Base-by-base conservation (phyloP, 2,113 vertebrate species). In the Sialia sialis region DNA sequence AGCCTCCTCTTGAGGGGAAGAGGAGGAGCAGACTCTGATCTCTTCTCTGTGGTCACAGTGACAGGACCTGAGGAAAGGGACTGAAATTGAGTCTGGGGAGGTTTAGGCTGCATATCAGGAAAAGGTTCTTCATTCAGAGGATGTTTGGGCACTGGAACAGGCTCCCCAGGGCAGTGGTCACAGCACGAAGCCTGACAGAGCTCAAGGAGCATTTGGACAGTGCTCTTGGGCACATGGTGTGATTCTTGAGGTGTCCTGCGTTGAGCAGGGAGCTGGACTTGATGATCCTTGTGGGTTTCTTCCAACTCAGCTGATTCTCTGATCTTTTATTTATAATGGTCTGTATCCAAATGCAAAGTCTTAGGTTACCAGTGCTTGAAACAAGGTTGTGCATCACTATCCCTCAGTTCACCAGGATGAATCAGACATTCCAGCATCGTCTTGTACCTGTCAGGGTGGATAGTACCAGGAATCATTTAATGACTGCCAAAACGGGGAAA, bases 171-270 rank as follows among this genome's bases (percentile, higher is more conserved):
- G 17, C 6, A 36, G 22, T 16, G 54, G 11, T 51, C 72, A 43
- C 14, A 86, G 6, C 26, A 44, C 17, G 27, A 76, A 63, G 3
- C 3, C 36, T 43, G 52, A 14, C 16, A 59, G 52, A 76, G 11
- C 1, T 32, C 38, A 18, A 22, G 7, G 22, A 52, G 11, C 0
- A 0, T 59, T 59, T 59, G 18, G 3, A 44, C 21, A 60, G 0
- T 1, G 1, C 21, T 44, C 44, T 27, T 0, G 0, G 17, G 32
- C 1, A 1, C 26, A 2, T 1, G 21, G 36, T 67, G 26, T 36
- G 32, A 43, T 11, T 43, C 13, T 4, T 51, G 52, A 32, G 16
- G 29, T 41, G 11, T 67, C 0, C 44, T 67, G 44, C 26, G 26
- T 26, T 36, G 62, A 32, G 36, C 11, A 2, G 1, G 13, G 44